These are phyloP conservation scores for Corythornis vintsioides DNA, from an alignment of 2,113 vertebrate species.

Conservation along the genomic window DNA sequence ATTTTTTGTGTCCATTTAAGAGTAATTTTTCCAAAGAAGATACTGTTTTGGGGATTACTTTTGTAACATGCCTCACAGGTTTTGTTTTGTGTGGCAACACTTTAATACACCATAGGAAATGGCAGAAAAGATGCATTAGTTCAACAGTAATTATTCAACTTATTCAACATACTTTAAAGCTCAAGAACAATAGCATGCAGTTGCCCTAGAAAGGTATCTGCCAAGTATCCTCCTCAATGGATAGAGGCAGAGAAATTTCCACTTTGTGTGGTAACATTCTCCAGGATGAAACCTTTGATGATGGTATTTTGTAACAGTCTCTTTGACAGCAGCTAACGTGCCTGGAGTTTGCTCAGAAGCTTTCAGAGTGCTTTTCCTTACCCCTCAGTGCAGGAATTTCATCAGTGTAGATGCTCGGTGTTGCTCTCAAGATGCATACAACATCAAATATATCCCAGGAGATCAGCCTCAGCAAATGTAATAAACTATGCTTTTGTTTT, in stretches of 20 bases:
- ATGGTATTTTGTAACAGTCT: background rate
- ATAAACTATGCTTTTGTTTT: slow-evolving; percentile 49
- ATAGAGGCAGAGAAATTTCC: background rate
- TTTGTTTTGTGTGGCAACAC: background rate
- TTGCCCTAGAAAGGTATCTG: background rate
- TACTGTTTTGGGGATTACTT: background rate
- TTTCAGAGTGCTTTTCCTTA: background rate
- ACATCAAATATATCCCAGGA: background rate
- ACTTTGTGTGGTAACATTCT: background rate
- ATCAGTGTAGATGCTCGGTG: background rate
- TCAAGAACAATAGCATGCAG: background rate
- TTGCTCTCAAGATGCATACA: background rate
- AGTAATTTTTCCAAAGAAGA: background rate
- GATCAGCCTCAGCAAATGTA: background rate
- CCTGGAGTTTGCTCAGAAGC: background rate
- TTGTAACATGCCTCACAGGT: background rate
- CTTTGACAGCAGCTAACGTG: background rate
- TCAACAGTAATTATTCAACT: background rate
- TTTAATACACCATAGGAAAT: background rate
- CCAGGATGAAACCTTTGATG: background rate
- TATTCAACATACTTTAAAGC: background rate
- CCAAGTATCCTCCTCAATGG: background rate
- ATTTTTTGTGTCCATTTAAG: background rate
- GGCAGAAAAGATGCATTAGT: background rate
- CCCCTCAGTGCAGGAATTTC: background rate